These are phyloP conservation scores for Montipora foliosa DNA, from an alignment of 64 coral and sea anemone species.

Conservation along the genomic window DNA sequence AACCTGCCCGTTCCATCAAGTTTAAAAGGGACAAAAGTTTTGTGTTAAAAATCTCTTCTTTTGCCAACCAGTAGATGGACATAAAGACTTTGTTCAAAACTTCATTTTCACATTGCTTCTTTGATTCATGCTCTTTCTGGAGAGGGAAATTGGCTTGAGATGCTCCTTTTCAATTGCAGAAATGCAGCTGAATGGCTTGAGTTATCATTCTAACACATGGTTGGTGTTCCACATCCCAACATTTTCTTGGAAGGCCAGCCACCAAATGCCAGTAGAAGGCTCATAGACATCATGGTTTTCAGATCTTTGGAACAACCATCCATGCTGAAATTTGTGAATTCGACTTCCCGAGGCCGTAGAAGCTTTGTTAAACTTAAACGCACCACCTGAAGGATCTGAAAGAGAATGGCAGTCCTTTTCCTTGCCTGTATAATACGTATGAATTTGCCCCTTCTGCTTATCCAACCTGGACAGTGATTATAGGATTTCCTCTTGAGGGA, in stretches of 20 bases:
- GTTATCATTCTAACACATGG: conserved; percentile 38
- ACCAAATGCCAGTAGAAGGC: conserved; percentile 46
- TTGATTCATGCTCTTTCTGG: conserved; percentile 45
- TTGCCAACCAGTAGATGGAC: conserved; percentile 53
- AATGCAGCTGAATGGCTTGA: conserved; percentile 44
- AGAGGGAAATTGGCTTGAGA: conserved; percentile 35
- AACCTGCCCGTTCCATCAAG: conserved; percentile 41
- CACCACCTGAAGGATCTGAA: conserved; percentile 24
- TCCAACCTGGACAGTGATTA: conserved; percentile 21
- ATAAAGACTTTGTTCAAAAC: conserved; percentile 40
- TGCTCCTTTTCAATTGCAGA: conserved; percentile 56
- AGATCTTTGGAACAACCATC: conserved; percentile 54
- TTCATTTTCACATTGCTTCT: conserved; percentile 30
- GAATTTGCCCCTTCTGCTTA: conserved; percentile 52
- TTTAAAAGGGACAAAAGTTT: conserved; percentile 32
- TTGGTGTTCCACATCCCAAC: conserved; percentile 43
- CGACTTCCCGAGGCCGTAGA: conserved; percentile 30
- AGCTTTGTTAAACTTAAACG: background rate
- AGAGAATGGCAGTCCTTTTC: conserved; percentile 55
- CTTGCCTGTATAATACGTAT: conserved; percentile 47
- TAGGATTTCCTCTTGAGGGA: conserved; percentile 10
- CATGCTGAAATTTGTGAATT: conserved; percentile 45
- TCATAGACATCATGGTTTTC: conserved; percentile 60
- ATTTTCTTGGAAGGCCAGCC: conserved; percentile 43
- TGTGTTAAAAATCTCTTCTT: conserved; percentile 50